Evolutionary conservation across 2,888 invertebrate genomes (phyloP).

Genomic region (Metopia argyrocephala): DNA sequence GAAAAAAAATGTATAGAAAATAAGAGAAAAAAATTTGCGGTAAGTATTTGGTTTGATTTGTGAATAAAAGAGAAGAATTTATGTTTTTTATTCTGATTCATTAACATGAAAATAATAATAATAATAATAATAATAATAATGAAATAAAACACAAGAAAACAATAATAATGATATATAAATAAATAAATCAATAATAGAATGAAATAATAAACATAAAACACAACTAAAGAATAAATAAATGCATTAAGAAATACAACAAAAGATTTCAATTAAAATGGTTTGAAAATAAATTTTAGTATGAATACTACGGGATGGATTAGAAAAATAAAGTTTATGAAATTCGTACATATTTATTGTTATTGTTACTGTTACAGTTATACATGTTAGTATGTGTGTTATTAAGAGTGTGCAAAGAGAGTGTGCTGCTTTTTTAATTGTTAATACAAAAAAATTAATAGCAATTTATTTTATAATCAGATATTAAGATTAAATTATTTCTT

Average conservation of each 20-base stretch:
- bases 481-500: too few relatives aligned
- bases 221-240: conserved; percentile 30
- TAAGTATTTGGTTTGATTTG: conserved; percentile 18
- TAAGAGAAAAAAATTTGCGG: conserved; percentile 30
- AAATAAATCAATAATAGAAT: not conserved
- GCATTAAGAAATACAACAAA: not conserved
- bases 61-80: not conserved
- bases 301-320: too few relatives aligned
- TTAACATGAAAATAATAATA: conserved; percentile 13
- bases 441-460: too few relatives aligned
- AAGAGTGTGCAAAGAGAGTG: too few relatives aligned
- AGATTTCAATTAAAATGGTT: too few relatives aligned
- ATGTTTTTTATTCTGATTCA: conserved; percentile 34
- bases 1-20: conserved; percentile 20
- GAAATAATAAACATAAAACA: conserved; percentile 12
- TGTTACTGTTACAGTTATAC: too few relatives aligned
- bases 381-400: too few relatives aligned
- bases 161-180: not conserved
- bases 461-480: too few relatives aligned
- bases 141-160: conserved; percentile 30
- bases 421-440: too few relatives aligned
- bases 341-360: too few relatives aligned
- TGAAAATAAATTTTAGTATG: too few relatives aligned
- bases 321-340: too few relatives aligned
- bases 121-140: conserved; percentile 36